phyloP scores from a whole-genome alignment of 2,797 vertebrate genomes.

The Nyctalus aviator region DNA sequence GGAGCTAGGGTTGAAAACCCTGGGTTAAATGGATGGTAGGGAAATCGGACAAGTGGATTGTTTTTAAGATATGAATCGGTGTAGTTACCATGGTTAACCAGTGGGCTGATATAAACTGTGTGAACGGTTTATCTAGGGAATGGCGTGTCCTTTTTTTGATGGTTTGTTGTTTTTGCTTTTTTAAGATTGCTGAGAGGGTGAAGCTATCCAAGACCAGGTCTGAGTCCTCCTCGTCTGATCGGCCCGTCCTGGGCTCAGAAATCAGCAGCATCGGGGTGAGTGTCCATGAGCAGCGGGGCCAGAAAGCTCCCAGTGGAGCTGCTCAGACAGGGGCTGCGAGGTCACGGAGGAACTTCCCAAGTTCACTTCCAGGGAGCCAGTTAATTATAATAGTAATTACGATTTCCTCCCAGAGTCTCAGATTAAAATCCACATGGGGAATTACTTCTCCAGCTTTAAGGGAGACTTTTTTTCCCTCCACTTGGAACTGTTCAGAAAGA shows the following conservation, averaged over 20 bases:
- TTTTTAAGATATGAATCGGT: neutral
- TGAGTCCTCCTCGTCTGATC: slow-evolving; percentile 92
- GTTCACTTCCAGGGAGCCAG: neutral
- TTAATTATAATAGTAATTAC: neutral
- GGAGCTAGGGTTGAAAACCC: neutral
- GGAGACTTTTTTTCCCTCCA: neutral
- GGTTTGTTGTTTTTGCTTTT: slow-evolving; percentile 64
- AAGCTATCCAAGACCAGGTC: slow-evolving; percentile 94
- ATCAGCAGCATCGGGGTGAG: slow-evolving; percentile 94
- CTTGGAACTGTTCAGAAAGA: slow-evolving; percentile 39
- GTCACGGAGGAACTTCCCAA: neutral
- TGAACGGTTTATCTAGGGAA: neutral
- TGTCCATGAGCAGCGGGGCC: neutral
- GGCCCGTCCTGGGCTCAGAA: slow-evolving; percentile 93
- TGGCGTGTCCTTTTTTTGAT: neutral
- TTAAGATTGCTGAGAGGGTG: slow-evolving; percentile 93
- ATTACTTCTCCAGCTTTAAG: slow-evolving; percentile 11
- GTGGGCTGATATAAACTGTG: neutral
- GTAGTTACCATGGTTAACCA: neutral
- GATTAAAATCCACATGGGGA: neutral
- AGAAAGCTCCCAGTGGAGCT: neutral
- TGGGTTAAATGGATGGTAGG: neutral
- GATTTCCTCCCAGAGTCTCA: slow-evolving; percentile 16
- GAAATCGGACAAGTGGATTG: neutral
- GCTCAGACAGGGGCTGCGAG: neutral